These are phyloP conservation scores for Darevskia mixta DNA, from an alignment of 2,797 vertebrate species.

Conservation along the genomic window DNA sequence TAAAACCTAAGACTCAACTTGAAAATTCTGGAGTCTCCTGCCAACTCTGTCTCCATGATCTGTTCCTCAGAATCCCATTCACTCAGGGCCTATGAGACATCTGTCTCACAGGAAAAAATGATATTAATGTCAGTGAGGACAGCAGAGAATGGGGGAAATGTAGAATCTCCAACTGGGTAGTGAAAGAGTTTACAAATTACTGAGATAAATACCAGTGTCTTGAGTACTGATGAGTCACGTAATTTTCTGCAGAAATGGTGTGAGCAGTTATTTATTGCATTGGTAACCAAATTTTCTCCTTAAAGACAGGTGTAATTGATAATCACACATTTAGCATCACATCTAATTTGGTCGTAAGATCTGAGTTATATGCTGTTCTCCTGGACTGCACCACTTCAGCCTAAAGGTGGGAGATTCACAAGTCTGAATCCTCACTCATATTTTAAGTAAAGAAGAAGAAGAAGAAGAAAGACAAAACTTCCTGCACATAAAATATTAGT, in stretches of 20 bases:
- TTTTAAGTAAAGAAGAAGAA: not conserved
- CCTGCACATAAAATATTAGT: not conserved
- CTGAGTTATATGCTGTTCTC: not conserved
- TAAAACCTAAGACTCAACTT: not conserved
- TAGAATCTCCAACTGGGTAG: not conserved
- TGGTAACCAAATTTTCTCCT: slow-evolving; percentile 32
- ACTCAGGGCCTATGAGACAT: not conserved
- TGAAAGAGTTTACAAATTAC: not conserved
- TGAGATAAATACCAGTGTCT: slow-evolving; percentile 16
- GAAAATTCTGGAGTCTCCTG: not conserved
- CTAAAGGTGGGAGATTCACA: not conserved
- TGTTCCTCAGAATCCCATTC: not conserved
- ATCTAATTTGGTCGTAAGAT: not conserved
- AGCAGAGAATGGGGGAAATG: not conserved
- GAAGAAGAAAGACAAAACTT: not conserved
- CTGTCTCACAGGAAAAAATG: not conserved
- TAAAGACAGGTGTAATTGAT: too few species aligned
- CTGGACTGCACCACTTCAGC: not conserved
- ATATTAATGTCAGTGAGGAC: not conserved
- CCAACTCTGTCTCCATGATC: too few species aligned
- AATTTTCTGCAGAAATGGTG: not conserved
- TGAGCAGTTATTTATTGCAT: slow-evolving; percentile 36
- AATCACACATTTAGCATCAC: too few species aligned
- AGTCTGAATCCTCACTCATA: not conserved
- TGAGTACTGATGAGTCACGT: not conserved